Evolutionary conservation across 2,797 vertebrate species (phyloP), one percentile per base, ranked within the genome.

Genomic region (Cuculus canorus): DNA sequence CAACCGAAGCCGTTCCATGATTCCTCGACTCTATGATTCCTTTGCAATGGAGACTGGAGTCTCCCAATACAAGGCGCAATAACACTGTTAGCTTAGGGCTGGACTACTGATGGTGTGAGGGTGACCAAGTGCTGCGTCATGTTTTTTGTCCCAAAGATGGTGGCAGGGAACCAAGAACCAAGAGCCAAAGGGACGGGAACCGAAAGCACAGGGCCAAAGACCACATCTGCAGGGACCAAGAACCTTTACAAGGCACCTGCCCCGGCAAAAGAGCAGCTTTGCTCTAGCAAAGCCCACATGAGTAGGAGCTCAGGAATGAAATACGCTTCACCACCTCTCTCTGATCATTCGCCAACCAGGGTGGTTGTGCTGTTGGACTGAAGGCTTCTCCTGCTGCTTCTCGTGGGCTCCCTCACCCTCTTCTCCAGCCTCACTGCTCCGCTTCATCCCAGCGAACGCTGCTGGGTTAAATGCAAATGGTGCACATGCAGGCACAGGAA

Each of bases 401-500:
- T 7, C 16, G 4, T 0, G 11, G 50, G 39, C 81, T 48, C 66
- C 88, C 1, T 64, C 32, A 4, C 65, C n/a, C 52, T 90, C 66
- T 63, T 80, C 23, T 5, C 65, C 6, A 0, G 81, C 65, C 89
- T 88, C 76, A 56, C 52, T 70, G 69, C 85, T 90, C 43, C 0
- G 5, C 77, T 45, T 32, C 85, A 59, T 35, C 77, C 90, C 41
- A 0, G 1, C 22, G 35, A 78, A 19, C 6, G 50, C 87, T 92
- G 79, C 90, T 77, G 83, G 88, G 90, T 91, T 9, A 82, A 94
- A 95, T 94, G 92, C 88, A 95, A 90, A 89, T 54, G 80, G 75
- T 88, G 86, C 95, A 81, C 76, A 91, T 4, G 76, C 91, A 94
- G 92, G 93, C 95, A 79, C 53, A 73, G 91, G 95, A 94, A 61